Conservation (phyloP, 2,797 vertebrate genomes). For the Alca torda region DNA sequence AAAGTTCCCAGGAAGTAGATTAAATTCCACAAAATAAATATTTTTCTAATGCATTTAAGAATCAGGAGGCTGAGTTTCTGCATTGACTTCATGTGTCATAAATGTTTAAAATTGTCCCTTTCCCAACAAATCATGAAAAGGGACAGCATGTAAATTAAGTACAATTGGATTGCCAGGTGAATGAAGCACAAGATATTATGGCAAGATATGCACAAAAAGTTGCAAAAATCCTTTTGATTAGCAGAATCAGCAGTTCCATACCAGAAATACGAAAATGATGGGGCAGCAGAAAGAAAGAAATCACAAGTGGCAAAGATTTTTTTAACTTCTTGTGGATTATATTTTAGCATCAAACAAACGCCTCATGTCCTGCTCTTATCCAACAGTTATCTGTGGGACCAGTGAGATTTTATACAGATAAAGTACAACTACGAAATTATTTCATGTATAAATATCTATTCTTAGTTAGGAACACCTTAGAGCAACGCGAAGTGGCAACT, state of each 20-base stretch:
- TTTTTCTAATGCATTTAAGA: background rate
- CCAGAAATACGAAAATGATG: background rate
- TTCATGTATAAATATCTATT: background rate
- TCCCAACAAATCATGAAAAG: background rate
- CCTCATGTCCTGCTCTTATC: background rate
- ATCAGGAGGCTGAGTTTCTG: background rate
- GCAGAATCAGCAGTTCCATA: background rate
- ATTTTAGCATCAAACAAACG: background rate
- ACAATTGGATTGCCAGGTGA: background rate
- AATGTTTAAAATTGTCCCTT: background rate
- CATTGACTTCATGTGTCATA: background rate
- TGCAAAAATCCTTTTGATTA: background rate
- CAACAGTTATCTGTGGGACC: background rate
- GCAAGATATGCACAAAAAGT: background rate
- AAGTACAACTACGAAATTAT: background rate
- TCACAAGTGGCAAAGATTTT: background rate
- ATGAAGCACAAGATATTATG: background rate
- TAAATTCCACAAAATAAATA: background rate
- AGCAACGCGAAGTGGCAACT: background rate
- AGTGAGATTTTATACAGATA: background rate
- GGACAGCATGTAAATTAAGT: background rate
- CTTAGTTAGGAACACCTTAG: background rate
- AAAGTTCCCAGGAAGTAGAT: background rate
- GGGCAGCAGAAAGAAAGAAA: background rate
- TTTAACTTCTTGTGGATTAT: background rate